Base-by-base conservation (phyloP, 1,140 invertebrate species). In the Calliphora vicina region DNA sequence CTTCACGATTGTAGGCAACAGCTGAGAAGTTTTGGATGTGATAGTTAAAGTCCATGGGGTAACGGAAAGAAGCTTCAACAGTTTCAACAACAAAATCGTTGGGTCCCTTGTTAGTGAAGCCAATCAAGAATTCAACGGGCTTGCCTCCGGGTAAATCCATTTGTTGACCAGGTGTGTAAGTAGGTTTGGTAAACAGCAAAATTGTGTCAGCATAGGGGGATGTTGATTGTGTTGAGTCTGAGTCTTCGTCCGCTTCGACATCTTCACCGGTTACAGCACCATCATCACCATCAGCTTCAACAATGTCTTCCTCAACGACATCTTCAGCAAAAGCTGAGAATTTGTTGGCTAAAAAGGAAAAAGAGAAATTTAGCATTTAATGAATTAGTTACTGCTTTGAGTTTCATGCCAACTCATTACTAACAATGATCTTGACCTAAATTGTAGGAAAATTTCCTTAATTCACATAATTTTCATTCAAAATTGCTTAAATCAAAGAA, bases 1-100 rank as follows among this genome's bases (percentile, higher is more conserved):
- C 97, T 87, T 96, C 92, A 87, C 94, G 94, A 86, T 98, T 96
- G 91, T 97, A 99, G n/a, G 94, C 93, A 86, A 98, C 93, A 1
- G 96, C 95, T 0, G 97, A 97, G 92, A 99, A 99, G 92, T 99
- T 99, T 91, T 99, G 98, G 86, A 99, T 98, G 90, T 98, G 97
- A 91, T 98, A 99, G 85, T 95, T 97, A 92, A 97, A 99, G 91
- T 99, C 99, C 95, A 99, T 97, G 23, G 98, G 97, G 89, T 99
- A 99, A 87, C 98, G 94, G 94, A 99, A 99, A 0, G 98, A 99
- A 0, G 98, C 98, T 88, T 99, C 98, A 87, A 99, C 92, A 2
- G 95, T 95, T 89, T 99, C 98, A 10, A 99, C 93, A 15, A 97
- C 92, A 87, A 99, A 99, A 85, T 99, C 97, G 85, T 94, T 93